These are phyloP conservation scores for Danio aesculapii DNA, from an alignment of 2,797 vertebrate species.

Conservation along the genomic window DNA sequence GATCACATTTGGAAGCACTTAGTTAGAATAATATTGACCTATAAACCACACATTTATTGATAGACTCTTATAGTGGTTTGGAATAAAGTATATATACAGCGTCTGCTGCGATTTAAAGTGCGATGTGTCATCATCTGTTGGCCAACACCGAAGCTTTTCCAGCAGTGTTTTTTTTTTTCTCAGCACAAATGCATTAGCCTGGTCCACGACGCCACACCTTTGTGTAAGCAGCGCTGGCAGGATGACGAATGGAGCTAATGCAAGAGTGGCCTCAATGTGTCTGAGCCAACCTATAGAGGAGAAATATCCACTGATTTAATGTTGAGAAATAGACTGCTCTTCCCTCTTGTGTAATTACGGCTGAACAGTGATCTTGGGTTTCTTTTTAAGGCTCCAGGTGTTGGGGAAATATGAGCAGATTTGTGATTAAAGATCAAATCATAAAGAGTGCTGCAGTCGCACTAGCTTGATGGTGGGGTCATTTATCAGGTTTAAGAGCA, in stretches of 20 bases:
- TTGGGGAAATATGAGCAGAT: background rate
- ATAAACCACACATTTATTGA: background rate
- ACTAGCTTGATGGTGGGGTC: background rate
- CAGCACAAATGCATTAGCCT: constrained; percentile 25
- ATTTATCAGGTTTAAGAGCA: constrained; percentile 7
- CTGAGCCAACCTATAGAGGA: constrained; percentile 22
- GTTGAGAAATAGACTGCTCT: constrained; percentile 29
- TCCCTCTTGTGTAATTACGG: constrained; percentile 27
- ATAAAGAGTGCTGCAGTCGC: background rate
- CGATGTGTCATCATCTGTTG: background rate
- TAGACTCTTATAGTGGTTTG: background rate
- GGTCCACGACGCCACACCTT: constrained; percentile 37
- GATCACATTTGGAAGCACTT: background rate
- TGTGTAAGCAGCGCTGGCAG: constrained; percentile 17
- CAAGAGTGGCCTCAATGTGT: constrained; percentile 32
- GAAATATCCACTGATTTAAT: constrained; percentile 19
- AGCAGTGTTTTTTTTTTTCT: background rate
- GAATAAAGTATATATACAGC: background rate
- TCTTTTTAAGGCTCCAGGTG: constrained; percentile 32
- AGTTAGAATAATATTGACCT: background rate
- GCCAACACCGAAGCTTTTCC: constrained; percentile 1
- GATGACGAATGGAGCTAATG: constrained; percentile 31
- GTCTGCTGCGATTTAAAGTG: background rate
- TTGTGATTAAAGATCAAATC: background rate
- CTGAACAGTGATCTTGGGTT: constrained; percentile 5